Evolutionary conservation across 2,113 vertebrate species (phyloP).

Genomic region (Chroicocephalus ridibundus): DNA sequence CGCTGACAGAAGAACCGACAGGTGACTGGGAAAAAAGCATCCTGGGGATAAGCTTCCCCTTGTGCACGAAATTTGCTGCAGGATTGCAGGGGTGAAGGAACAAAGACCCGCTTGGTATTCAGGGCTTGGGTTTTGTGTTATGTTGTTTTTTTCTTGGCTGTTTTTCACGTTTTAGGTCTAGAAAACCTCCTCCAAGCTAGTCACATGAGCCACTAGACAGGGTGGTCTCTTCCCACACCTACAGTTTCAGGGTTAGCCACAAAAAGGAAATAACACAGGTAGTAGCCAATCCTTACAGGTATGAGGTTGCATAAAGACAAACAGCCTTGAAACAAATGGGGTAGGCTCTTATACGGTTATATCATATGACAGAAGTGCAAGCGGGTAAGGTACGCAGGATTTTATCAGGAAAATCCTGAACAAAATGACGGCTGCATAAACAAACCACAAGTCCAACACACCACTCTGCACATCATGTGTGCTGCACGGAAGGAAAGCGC

Average conservation of each 20-base stretch:
- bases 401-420: not conserved
- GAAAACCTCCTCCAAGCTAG: not conserved
- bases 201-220: not conserved
- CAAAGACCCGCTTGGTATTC: not conserved
- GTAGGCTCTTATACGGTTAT: accelerated
- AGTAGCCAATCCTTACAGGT: not conserved
- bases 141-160: not conserved
- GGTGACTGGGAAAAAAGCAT: not conserved
- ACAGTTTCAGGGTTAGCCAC: not conserved
- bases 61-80: not conserved
- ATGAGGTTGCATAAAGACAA: not conserved
- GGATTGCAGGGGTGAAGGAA: not conserved
- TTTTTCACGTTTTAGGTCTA: not conserved
- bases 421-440: not conserved
- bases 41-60: not conserved
- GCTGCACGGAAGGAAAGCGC: not conserved
- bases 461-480: not conserved
- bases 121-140: not conserved
- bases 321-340: not conserved
- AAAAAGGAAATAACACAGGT: not conserved
- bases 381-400: not conserved
- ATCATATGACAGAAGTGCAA: not conserved
- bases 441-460: not conserved
- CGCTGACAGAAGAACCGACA: not conserved
- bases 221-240: not conserved